Base-by-base conservation (phyloP, 2,113 vertebrate genomes). In the Aegithalos caudatus region DNA sequence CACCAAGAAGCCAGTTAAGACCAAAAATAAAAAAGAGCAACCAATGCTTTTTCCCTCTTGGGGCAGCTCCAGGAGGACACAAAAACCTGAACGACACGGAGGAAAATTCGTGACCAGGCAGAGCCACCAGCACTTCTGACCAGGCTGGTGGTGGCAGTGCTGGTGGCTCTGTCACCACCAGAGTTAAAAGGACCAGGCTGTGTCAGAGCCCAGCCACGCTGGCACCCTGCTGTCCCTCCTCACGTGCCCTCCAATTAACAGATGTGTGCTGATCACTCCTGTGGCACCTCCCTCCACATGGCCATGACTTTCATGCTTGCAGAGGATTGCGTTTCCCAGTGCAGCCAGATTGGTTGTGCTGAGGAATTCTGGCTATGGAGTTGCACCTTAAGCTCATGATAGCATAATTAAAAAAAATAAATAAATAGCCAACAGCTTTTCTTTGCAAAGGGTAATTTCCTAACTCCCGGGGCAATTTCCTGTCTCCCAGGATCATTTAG, bases 301-400 rank as follows among this genome's bases (percentile, higher is more conserved):
- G 35, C 47, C 29, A 12, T 78, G 74, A 38, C 23, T 89, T 62
- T 28, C 9, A 0, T 62, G 77, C 57, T 71, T 56, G 60, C 11
- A 2, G 12, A 33, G 56, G 67, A 28, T 87, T 81, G 22, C 0
- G 0, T 44, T 87, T 33, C 51, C 48, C 22, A 28, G n/a, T 16
- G 37, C 74, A 61, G 61, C 25, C 0, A 0, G 66, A 8, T n/a
- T 16, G 38, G 22, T 45, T 3, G 10, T 1, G 5, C 27, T 1
- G 4, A 42, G 58, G 62, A 88, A 65, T 93, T 61, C 53, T 71
- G 65, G 62, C 66, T 79, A 61, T 50, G 74, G 62, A 65, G 20
- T 37, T 85, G 47, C 62, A 86, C 21, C 57, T 90, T 72, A 42
- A 81, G 33, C n/a, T 79, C 3, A 0, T 45, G 66, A 57, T n/a